Conservation (phyloP, 2,888 invertebrate genomes). For the Tipula confusa region DNA sequence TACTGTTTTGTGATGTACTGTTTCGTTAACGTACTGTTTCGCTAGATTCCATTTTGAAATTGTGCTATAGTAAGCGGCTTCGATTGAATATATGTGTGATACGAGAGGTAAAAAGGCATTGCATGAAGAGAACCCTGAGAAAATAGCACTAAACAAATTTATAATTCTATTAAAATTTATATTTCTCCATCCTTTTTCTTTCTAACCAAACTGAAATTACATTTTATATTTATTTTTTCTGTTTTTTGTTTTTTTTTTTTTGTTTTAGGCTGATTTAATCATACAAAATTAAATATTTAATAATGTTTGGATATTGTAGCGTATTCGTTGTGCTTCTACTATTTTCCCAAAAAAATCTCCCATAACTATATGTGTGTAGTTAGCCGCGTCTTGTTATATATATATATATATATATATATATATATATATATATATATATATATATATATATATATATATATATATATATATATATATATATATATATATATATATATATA, state of each 20-base stretch:
- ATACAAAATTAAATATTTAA: constrained; percentile 31
- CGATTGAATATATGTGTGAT: not conserved
- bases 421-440: not conserved
- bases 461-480: too few relatives aligned
- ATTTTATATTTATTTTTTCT: constrained; percentile 3
- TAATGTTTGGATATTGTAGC: not conserved
- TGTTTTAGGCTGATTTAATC: constrained; percentile 28
- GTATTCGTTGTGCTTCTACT: not conserved
- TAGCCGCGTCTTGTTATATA: not conserved
- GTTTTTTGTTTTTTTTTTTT: constrained; percentile 16
- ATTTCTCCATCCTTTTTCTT: not conserved
- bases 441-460: too few relatives aligned
- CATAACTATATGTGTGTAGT: not conserved
- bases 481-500: too few relatives aligned
- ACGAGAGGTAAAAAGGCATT: not conserved
- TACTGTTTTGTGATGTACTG: too few relatives aligned
- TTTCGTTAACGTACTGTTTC: too few relatives aligned
- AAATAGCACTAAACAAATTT: constrained; percentile 20
- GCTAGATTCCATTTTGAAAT: too few relatives aligned
- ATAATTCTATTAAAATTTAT: constrained; percentile 31
- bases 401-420: not conserved
- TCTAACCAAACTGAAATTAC: not conserved
- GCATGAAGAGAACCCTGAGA: constrained; percentile 7
- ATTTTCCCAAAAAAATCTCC: not conserved
- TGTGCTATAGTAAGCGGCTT: too few relatives aligned